phyloP scores from a whole-genome alignment of 2,888 invertebrate species.

The Hoplodrina ambigua region DNA sequence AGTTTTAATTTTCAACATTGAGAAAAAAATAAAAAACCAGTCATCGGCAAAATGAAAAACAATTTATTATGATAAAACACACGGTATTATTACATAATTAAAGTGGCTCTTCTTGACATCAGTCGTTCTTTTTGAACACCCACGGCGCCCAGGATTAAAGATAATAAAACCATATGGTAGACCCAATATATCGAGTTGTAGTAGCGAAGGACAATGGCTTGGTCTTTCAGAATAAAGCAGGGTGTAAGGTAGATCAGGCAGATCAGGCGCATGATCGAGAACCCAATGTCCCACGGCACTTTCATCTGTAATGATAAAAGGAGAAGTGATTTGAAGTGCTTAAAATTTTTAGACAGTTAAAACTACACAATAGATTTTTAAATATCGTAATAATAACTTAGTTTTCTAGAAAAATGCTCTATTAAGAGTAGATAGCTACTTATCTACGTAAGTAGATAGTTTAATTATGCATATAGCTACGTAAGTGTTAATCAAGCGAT shows the following conservation, averaged over 20 bases:
- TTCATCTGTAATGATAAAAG: slow-evolving; percentile 86
- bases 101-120: slow-evolving; percentile 1
- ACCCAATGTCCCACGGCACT: slow-evolving; percentile 89
- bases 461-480: background rate
- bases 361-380: too few relatives aligned
- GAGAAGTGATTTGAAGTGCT: too few relatives aligned
- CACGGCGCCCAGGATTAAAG: slow-evolving; percentile 72
- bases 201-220: slow-evolving; percentile 71
- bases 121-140: slow-evolving; percentile 56
- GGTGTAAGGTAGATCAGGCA: slow-evolving; percentile 85
- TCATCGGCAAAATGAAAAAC: too few relatives aligned
- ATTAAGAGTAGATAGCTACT: too few relatives aligned
- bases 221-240: slow-evolving; percentile 76
- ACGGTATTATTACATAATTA: slow-evolving; percentile 5
- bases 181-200: slow-evolving; percentile 86
- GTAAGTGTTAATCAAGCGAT: background rate
- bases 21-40: too few relatives aligned
- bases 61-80: slow-evolving; percentile 2
- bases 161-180: slow-evolving; percentile 77
- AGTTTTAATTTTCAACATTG: background rate
- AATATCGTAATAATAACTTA: too few relatives aligned
- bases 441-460: background rate
- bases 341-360: too few relatives aligned
- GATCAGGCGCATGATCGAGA: slow-evolving; percentile 83
- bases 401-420: too few relatives aligned